Base-by-base conservation (phyloP, 1,140 invertebrate genomes). In the Acyrthosiphon pisum region DNA sequence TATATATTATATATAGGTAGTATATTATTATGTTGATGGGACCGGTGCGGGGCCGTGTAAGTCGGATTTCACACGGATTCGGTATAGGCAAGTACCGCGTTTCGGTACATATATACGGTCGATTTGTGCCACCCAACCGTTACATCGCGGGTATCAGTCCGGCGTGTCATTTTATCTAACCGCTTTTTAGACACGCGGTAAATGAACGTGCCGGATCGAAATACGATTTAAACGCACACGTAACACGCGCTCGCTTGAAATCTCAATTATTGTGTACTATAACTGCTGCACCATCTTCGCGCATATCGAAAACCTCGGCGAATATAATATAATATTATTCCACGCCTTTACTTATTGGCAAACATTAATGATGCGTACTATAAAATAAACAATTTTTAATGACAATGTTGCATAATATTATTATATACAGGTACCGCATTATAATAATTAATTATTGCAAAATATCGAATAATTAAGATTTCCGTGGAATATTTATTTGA, bases 151-250 rank as follows among this genome's bases (percentile, higher is more conserved):
- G 9, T 46, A 48, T 83, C 91, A 41, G 86, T 53, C 86, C 46
- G 86, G 86, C 87, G 87, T 89, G 87, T 37, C 87, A 89, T 89
- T 89, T 37, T 26, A 53, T 92, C 90, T 92, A 93, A 93, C 91
- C 76, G 91, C 76, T 93, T 93, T 93, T 93, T 93, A 93, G 68
- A 93, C 60, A 68, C 91, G 81, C 91, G 90, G 68, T 41, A 86
- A 86, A 93, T 89, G n/a, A 68, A 68, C 60, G 7, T 20, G 91
- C 91, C 91, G 91, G 37, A 93, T 93, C 91, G 91, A 93, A 93
- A 93, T 23, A n/a, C 87, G 87, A 81, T 92, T 92, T 92, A 23
- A 92, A 92, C 76, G 46, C 76, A 44, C 76, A 35, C 44, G 68
- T 30, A 41, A 90, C 20, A 41, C 53, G 60, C 20, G 37, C 37